Conservation (phyloP, 2,888 invertebrate species). For the Atherix ibis region DNA sequence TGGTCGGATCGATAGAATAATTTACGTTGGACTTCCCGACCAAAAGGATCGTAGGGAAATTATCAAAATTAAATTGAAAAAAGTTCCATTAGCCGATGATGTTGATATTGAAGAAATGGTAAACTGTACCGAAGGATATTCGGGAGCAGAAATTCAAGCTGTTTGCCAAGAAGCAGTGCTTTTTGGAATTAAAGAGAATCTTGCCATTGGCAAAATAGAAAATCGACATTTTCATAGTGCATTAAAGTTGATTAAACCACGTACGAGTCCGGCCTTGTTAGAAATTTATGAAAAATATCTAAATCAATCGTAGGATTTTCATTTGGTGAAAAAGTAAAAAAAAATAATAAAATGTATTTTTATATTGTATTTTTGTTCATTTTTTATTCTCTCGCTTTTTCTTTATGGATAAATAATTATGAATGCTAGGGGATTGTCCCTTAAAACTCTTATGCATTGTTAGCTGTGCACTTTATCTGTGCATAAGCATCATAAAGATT, state of each 20-base stretch:
- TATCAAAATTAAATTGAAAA: slow-evolving; percentile 55
- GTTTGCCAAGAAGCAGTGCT: slow-evolving; percentile 87
- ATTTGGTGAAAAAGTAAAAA: slow-evolving; percentile 2
- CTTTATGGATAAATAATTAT: too few relatives aligned
- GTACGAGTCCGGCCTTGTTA: slow-evolving; percentile 56
- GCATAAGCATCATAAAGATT: too few relatives aligned
- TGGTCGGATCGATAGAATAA: slow-evolving; percentile 76
- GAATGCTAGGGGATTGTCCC: too few relatives aligned
- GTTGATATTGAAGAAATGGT: slow-evolving; percentile 53
- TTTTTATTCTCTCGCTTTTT: too few relatives aligned
- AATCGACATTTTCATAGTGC: slow-evolving; percentile 59
- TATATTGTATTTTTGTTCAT: too few relatives aligned
- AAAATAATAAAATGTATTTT: too few relatives aligned
- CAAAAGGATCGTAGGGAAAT: slow-evolving; percentile 64
- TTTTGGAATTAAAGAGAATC: slow-evolving; percentile 60
- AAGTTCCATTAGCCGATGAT: slow-evolving; percentile 53
- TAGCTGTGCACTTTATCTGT: too few relatives aligned
- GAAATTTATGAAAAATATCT: slow-evolving; percentile 55
- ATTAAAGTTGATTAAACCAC: slow-evolving; percentile 52
- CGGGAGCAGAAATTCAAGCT: slow-evolving; percentile 86
- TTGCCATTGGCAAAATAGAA: slow-evolving; percentile 44
- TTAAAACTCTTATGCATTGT: too few relatives aligned
- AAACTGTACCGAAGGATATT: slow-evolving; percentile 58
- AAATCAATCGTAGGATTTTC: slow-evolving; percentile 18
- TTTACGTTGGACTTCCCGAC: slow-evolving; percentile 89